Percentiles rank a stretch among this genome's conserved stretches.
These are phyloP conservation scores for Parauchenoglanis ngamensis DNA, from an alignment of 2,797 vertebrate genomes.

Conservation along the genomic window DNA sequence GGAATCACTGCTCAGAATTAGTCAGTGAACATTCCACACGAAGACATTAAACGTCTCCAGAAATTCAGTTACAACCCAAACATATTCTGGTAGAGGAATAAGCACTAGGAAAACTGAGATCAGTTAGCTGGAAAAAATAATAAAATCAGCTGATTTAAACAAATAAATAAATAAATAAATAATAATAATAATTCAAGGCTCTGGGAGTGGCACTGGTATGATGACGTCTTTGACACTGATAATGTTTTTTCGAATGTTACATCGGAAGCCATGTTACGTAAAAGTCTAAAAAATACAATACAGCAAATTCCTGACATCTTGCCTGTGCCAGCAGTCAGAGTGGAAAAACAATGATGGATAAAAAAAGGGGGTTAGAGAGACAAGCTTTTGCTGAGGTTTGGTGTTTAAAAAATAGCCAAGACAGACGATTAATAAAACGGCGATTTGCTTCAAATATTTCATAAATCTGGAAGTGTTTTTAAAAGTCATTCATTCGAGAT, in stretches of 20 bases:
- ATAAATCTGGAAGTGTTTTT: background rate
- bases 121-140: no score
- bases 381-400: no score
- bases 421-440: background rate
- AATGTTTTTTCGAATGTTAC: background rate
- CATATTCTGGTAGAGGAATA: background rate
- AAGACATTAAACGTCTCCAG: background rate
- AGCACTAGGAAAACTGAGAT: background rate
- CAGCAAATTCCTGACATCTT: background rate
- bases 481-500: background rate
- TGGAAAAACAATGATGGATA: background rate
- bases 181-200: background rate
- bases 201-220: background rate
- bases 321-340: background rate
- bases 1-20: background rate
- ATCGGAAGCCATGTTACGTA: background rate
- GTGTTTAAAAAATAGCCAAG: background rate
- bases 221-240: background rate
- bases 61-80: background rate
- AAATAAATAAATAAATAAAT: no score
- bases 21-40: background rate
- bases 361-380: no score
- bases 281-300: background rate
- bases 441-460: background rate
- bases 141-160: background rate